Conservation (phyloP, 2,888 invertebrate species). For the Chaetoderma sp. region DNA sequence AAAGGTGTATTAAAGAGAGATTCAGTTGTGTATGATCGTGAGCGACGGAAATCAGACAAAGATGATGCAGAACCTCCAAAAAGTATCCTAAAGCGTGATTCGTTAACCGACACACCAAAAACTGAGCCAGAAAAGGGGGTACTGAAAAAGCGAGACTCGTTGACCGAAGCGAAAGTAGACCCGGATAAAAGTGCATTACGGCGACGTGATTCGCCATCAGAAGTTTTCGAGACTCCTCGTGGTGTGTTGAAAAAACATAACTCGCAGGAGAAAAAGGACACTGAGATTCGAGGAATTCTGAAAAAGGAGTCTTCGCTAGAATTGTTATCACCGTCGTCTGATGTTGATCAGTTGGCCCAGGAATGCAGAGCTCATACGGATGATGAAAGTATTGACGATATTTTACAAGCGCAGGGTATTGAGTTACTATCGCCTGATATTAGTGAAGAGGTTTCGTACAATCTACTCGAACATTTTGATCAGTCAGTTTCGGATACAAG, state of each 20-base stretch:
- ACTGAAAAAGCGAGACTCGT: conserved; percentile 6
- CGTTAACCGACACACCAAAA: conserved; percentile 16
- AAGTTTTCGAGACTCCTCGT: conserved; percentile 5
- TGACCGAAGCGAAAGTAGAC: no score
- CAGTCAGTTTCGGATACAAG: neutral
- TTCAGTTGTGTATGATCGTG: no score
- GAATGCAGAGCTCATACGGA: neutral
- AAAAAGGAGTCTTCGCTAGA: conserved; percentile 38
- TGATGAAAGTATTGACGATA: neutral
- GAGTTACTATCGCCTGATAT: neutral
- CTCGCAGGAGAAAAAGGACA: neutral
- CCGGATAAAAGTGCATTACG: conserved; percentile 34
- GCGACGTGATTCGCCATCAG: neutral
- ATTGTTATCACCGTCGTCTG: neutral
- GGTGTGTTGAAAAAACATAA: conserved; percentile 46
- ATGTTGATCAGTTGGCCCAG: neutral
- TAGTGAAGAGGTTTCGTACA: neutral
- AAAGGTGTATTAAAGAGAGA: neutral
- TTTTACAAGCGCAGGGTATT: neutral
- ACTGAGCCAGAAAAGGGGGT: conserved; percentile 39
- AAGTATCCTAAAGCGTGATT: conserved; percentile 20
- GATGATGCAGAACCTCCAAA: conserved; percentile 11
- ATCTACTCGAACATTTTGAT: neutral
- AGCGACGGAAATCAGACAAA: neutral
- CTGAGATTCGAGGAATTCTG: conserved; percentile 37